A percentile compares a stretch with the other conserved stretches of the same genome.
These are phyloP conservation scores for Stigmatopora argus DNA, from an alignment of 2,113 vertebrate genomes.

Conservation along the genomic window DNA sequence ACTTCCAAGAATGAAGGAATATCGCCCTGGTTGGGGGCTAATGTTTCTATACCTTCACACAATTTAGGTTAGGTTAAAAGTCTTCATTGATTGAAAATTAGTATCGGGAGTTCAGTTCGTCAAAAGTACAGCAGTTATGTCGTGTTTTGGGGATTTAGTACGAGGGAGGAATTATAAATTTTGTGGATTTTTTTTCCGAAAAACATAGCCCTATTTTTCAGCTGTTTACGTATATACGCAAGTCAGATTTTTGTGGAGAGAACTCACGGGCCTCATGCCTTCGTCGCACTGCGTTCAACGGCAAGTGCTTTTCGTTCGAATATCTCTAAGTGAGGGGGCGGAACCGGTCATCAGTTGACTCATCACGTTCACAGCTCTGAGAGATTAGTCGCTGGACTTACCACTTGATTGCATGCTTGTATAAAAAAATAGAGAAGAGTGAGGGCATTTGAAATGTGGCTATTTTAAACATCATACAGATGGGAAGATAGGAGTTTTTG, in stretches of 20 bases:
- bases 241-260: too few species aligned
- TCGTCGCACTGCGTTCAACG: background rate
- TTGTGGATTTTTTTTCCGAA: too few species aligned
- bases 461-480: background rate
- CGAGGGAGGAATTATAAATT: too few species aligned
- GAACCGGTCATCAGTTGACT: background rate
- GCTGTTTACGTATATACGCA: too few species aligned
- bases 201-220: too few species aligned
- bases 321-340: background rate
- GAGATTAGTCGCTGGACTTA: background rate
- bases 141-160: too few species aligned
- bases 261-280: too few species aligned
- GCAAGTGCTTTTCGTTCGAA: background rate
- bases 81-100: too few species aligned
- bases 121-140: too few species aligned
- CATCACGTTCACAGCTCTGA: background rate
- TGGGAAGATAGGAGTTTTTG: background rate
- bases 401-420: background rate
- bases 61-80: too few species aligned
- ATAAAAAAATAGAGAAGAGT: background rate
- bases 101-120: too few species aligned
- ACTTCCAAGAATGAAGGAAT: slow-evolving; percentile 6
- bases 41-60: too few species aligned
- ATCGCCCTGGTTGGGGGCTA: slow-evolving; percentile 7
- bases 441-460: background rate